Conservation (phyloP, 2,888 invertebrate genomes). For the Catocala nupta region DNA sequence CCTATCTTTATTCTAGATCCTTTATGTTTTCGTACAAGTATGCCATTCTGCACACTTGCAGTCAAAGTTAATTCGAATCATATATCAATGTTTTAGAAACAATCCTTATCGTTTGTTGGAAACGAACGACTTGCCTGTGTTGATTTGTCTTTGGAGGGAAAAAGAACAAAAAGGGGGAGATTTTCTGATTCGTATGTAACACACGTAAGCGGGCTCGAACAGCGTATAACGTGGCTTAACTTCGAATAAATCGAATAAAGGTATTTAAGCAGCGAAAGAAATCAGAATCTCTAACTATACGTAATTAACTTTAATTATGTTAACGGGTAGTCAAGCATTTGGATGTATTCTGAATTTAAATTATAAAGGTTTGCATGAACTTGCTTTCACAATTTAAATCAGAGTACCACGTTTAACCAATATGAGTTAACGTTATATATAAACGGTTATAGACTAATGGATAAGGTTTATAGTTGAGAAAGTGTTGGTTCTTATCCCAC, state of each 20-base stretch:
- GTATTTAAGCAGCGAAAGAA: constrained; percentile 7
- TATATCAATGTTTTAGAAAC: constrained; percentile 9
- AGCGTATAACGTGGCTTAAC: constrained; percentile 11
- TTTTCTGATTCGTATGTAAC: constrained; percentile 12
- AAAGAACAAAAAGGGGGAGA: constrained; percentile 10
- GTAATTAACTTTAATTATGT: background rate
- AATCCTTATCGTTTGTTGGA: constrained; percentile 9
- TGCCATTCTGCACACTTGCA: background rate
- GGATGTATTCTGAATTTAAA: too few species aligned
- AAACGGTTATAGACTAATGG: too few species aligned
- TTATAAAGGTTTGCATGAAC: too few species aligned
- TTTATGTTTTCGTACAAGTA: too few species aligned
- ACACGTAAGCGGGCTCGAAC: constrained; percentile 13
- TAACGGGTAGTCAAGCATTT: too few species aligned
- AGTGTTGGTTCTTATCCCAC: too few species aligned
- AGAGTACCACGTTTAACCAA: too few species aligned
- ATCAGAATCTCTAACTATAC: background rate
- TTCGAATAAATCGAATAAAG: constrained; percentile 20
- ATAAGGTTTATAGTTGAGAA: too few species aligned
- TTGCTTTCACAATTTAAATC: too few species aligned
- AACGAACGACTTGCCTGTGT: constrained; percentile 17
- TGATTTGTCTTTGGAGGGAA: constrained; percentile 24
- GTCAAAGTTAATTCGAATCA: constrained; percentile 16
- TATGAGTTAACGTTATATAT: too few species aligned
- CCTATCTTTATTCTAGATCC: too few species aligned